Base-by-base conservation (phyloP, 2,113 vertebrate species). In the Salvator merianae region DNA sequence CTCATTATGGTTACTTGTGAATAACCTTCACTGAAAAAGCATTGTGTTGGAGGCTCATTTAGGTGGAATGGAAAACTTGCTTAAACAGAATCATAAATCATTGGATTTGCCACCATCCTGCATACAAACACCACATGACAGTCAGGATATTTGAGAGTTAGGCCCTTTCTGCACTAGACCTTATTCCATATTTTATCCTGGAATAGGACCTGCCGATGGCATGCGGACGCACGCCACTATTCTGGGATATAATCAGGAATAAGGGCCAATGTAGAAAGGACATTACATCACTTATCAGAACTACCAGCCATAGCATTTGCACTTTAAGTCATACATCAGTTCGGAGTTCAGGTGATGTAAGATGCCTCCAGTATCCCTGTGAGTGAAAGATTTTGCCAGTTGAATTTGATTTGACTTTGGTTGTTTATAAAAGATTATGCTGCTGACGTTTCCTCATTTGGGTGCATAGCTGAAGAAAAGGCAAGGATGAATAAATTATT, bases 351-450 rank as follows among this genome's bases (percentile, higher is more conserved):
- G 32, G 84, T 32, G 62, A 82, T 9, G 10, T 80, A 26, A 87
- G 43, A 76, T 83, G 79, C 77, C 24, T 12, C 77, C 28, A 8
- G 34, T 12, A 1, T 84, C 62, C 79, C 30, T 86, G 36, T 47
- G 14, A 78, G 47, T 30, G 28, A 50, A 82, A 53, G 66, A 38
- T 10, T 83, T 84, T 65, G 70, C 82, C 7, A 43, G 81, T 68
- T 89, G 24, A 63, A 69, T 83, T 62, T 63, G 26, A 70, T 85
- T 66, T 85, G n/a, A 73, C 69, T 88, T 83, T 47, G 47, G 4
- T 59, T 77, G 65, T 32, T 79, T 80, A 36, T 30, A 83, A 62
- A 28, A 36, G 69, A 36, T 1, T 26, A 1, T 63, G 7, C 72
- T 20, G 66, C 32, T 72, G 55, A 76, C 75, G 89, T 70, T 59